phyloP scores from a whole-genome alignment of 2,888 invertebrate species.

The Nephrotoma flavescens region DNA sequence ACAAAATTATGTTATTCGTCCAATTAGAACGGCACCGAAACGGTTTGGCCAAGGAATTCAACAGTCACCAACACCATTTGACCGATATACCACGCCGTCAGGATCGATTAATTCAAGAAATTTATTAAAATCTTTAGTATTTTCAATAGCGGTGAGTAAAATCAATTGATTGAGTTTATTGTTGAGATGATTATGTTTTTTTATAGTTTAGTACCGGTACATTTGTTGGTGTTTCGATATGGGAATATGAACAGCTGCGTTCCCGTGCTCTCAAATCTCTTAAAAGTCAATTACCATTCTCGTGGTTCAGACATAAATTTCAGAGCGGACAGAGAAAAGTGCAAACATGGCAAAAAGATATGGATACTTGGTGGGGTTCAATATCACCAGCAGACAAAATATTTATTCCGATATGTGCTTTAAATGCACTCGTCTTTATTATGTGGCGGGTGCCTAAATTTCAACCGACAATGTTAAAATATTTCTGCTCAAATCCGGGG shows the following conservation, averaged over 20 bases:
- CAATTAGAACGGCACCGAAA: not conserved
- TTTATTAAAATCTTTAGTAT: conserved; percentile 8
- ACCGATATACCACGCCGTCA: conserved; percentile 3
- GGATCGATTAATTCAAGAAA: conserved; percentile 6
- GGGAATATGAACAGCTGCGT: conserved; percentile 66
- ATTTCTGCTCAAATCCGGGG: conserved; percentile 72
- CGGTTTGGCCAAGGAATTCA: not conserved
- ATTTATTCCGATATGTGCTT: conserved; percentile 62
- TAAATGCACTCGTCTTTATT: conserved; percentile 65
- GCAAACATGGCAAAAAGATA: conserved; percentile 8
- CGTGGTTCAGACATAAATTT: conserved; percentile 34
- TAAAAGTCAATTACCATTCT: conserved; percentile 16
- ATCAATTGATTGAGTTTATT: not conserved
- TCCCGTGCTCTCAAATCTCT: conserved; percentile 5
- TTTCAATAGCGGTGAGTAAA: conserved; percentile 10
- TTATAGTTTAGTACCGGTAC: conserved; percentile 48
- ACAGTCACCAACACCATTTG: conserved; percentile 8
- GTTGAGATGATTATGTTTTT: conserved; percentile 4
- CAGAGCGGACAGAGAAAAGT: not conserved
- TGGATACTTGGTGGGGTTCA: conserved; percentile 47
- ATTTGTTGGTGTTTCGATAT: conserved; percentile 61
- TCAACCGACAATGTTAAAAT: conserved; percentile 60
- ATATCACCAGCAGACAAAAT: conserved; percentile 60
- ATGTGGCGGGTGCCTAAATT: conserved; percentile 66
- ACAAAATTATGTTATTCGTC: not conserved